phyloP scores from a whole-genome alignment of 2,797 vertebrate species.

The Phrynocephalus forsythii region DNA sequence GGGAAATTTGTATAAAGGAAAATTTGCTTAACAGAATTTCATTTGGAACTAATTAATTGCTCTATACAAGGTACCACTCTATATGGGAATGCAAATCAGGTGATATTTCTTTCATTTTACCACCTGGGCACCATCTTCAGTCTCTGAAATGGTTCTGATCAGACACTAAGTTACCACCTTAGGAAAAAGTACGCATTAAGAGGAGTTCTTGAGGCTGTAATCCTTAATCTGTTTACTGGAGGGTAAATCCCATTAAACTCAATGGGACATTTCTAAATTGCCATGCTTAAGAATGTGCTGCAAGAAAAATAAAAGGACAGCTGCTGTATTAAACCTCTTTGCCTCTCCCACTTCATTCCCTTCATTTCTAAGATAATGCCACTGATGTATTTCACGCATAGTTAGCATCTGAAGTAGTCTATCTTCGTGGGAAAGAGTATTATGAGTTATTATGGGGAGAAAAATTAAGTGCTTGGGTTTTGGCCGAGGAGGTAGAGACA shows the following conservation, averaged over 20 bases:
- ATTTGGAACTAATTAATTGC: too few species aligned
- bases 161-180: not conserved
- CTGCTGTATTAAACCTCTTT: constrained; percentile 8
- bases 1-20: too few species aligned
- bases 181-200: too few species aligned
- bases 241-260: not conserved
- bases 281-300: not conserved
- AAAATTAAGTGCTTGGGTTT: not conserved
- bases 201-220: not conserved
- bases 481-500: not conserved
- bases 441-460: not conserved
- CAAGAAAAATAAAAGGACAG: constrained; percentile 6
- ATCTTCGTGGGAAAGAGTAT: constrained; percentile 13
- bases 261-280: not conserved
- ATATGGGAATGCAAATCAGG: not conserved
- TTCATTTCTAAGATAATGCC: constrained; percentile 5
- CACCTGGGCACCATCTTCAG: not conserved
- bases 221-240: not conserved
- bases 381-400: constrained; percentile 15
- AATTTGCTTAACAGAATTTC: too few species aligned
- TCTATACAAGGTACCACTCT: too few species aligned
- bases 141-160: not conserved
- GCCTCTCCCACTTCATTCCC: constrained; percentile 6
- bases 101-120: not conserved
- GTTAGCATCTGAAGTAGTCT: constrained; percentile 26